Conservation (phyloP, 2,113 vertebrate species). For the Lycocorax pyrrhopterus region DNA sequence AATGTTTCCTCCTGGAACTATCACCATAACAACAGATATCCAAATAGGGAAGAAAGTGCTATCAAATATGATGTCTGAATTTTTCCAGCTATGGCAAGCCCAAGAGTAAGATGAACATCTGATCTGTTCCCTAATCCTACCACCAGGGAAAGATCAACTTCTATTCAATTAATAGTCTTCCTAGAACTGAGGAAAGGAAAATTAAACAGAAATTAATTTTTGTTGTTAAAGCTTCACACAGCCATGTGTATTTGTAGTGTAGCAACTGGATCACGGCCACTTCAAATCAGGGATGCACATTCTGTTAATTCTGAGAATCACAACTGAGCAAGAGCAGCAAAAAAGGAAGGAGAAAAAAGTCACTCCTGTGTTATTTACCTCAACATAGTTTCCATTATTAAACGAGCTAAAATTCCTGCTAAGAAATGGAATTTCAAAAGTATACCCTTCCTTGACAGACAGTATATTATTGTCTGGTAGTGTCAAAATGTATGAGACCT, state of each 20-base stretch:
- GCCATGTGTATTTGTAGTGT: not conserved
- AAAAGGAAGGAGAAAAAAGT: not conserved
- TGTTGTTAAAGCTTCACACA: not conserved
- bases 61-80: not conserved
- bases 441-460: not conserved
- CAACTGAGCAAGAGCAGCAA: not conserved
- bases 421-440: not conserved
- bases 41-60: not conserved
- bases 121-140: not conserved
- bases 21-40: constrained; percentile 31
- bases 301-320: not conserved
- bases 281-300: not conserved
- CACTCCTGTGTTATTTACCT: not conserved
- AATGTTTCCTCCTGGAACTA: not conserved
- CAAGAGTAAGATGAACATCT: not conserved
- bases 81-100: not conserved
- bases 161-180: not conserved
- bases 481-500: not conserved
- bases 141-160: not conserved
- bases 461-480: not conserved
- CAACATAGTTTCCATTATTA: not conserved
- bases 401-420: not conserved
- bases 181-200: not conserved
- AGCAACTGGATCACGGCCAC: not conserved
- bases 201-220: not conserved